phyloP scores from a whole-genome alignment of 1,140 invertebrate species.

The Diorhabda elongata region DNA sequence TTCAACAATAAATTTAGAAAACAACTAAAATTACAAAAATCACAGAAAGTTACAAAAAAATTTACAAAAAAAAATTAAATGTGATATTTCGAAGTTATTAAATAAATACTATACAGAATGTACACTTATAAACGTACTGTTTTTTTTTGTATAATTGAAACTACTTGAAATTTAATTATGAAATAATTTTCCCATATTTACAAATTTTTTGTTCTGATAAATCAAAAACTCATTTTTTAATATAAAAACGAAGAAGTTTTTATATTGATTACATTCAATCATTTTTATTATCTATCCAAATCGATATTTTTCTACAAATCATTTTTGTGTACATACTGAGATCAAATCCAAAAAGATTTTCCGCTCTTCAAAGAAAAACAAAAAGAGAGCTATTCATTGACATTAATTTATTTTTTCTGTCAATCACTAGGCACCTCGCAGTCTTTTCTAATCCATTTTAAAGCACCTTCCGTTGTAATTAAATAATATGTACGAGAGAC shows the following conservation, averaged over 20 bases:
- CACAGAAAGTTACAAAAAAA: slow-evolving; percentile 41
- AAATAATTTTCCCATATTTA: slow-evolving; percentile 26
- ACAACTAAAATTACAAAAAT: slow-evolving; percentile 36
- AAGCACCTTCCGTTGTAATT: slow-evolving; percentile 29
- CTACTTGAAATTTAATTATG: slow-evolving; percentile 18
- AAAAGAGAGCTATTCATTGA: slow-evolving; percentile 37
- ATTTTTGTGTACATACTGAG: slow-evolving; percentile 38
- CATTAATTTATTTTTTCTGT: slow-evolving; percentile 28
- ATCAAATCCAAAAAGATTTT: slow-evolving; percentile 28
- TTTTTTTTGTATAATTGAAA: slow-evolving; percentile 18
- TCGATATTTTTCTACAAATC: neutral
- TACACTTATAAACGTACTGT: slow-evolving; percentile 36
- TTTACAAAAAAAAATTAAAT: slow-evolving; percentile 32
- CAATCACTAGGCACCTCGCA: slow-evolving; percentile 41
- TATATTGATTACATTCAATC: neutral
- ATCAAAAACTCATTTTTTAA: neutral
- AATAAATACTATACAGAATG: slow-evolving; percentile 48
- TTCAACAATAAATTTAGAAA: slow-evolving; percentile 37
- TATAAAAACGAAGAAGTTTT: slow-evolving; percentile 6
- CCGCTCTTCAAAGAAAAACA: slow-evolving; percentile 22
- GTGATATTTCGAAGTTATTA: slow-evolving; percentile 36
- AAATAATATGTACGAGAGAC: slow-evolving; percentile 6
- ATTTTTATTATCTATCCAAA: neutral
- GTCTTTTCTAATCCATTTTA: slow-evolving; percentile 37
- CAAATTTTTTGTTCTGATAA: slow-evolving; percentile 24